Evolutionary conservation across 2,888 invertebrate genomes (phyloP), one percentile per base, ranked within the genome.

Genomic region (Agrochola lota): DNA sequence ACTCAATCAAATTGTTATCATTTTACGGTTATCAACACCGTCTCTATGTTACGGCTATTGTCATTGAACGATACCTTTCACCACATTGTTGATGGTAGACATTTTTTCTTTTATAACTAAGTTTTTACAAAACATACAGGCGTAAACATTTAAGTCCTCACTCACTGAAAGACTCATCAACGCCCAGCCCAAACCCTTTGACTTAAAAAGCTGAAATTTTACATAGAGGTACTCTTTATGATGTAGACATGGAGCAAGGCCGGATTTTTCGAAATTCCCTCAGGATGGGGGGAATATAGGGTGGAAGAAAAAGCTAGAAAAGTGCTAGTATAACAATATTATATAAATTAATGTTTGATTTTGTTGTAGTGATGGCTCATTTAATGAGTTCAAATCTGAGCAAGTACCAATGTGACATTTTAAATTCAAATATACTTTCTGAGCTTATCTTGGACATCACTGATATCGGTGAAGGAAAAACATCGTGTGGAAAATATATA

Each of bases 1-100:
- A 72, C 46, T 71, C 57, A 79, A 30, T 72, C 20, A 60, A 66
- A 57, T 72, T 67, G 67, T 79, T 67, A 62, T 79, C 26, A 78
- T 79, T 79, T 20, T 30, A 78, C 55, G 66, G 55, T 26, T 75
- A 55, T 62, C 43, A 74, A 63, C 46, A 46, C 1, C 6, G 6
- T 20, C 6, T 46, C 30, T 55, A 43, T 74, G 35, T 75, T 12
- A 77, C 66, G 55, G 17, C 26, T 46, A 69, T 77, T 62, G 68
- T 78, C 26, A 77, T 43, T 68, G n/a, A 68, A 60, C 17, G 6
- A 43, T 78, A 62, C 43, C 69, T 77, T 78, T 62, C 52, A 62
- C 52, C 46, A 17, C 12, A 20, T 20, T 73, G 57, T 46, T 46
- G 17, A 71, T 46, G 6, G 30, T 35, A 30, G 30, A 20, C 6